Conservation (phyloP, 2,888 invertebrate genomes). For the Thereva nobilitata region DNA sequence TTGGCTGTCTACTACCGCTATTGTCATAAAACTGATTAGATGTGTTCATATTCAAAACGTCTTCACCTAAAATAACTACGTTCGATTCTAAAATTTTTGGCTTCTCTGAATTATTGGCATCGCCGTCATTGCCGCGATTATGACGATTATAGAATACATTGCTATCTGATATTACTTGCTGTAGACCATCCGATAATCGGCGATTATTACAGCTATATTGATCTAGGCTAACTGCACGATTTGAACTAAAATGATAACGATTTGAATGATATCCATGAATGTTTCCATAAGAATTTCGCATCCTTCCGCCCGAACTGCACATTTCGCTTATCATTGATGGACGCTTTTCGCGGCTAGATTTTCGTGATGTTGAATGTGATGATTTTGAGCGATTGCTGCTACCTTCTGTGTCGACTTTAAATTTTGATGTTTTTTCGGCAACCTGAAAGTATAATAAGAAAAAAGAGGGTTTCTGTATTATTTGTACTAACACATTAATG, state of each 20-base stretch:
- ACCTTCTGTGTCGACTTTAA: constrained; percentile 75
- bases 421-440: constrained; percentile 73
- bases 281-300: constrained; percentile 58
- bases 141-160: constrained; percentile 58
- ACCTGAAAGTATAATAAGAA: no score
- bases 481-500: background rate
- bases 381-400: constrained; percentile 64
- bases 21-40: constrained; percentile 18
- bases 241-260: constrained; percentile 57
- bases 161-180: constrained; percentile 58
- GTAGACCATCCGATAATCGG: constrained; percentile 56
- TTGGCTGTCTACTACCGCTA: background rate
- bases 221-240: constrained; percentile 58
- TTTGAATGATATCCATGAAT: constrained; percentile 56
- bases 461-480: constrained; percentile 13
- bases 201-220: constrained; percentile 58
- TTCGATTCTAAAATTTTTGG: constrained; percentile 41
- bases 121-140: constrained; percentile 51
- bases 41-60: constrained; percentile 45
- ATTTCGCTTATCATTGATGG: constrained; percentile 59
- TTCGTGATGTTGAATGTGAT: constrained; percentile 68
- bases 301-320: constrained; percentile 57
- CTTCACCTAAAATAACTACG: constrained; percentile 42
- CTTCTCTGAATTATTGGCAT: constrained; percentile 39
- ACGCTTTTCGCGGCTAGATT: constrained; percentile 68